A percentile compares a stretch with the other conserved stretches of the same genome.
These are phyloP conservation scores for Cryptocephalus primarius DNA, from an alignment of 2,888 invertebrate species.

Conservation along the genomic window DNA sequence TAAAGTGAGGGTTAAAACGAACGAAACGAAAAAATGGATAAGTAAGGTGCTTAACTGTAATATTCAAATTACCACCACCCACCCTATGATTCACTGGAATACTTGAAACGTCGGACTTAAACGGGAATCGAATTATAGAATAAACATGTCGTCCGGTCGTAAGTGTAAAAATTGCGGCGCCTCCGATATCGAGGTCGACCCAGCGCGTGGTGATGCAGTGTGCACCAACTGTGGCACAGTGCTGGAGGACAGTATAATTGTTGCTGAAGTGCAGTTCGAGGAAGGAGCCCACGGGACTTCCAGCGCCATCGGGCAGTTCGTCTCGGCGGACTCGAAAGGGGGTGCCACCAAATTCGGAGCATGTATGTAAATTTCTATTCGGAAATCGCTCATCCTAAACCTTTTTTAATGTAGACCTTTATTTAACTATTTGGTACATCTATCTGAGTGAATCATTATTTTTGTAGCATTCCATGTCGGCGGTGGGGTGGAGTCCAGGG, in stretches of 20 bases:
- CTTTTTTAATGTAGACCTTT: neutral
- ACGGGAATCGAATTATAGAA: neutral
- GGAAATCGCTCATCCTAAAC: too few relatives aligned
- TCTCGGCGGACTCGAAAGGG: conserved; percentile 78
- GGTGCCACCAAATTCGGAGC: conserved; percentile 72
- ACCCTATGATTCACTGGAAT: too few relatives aligned
- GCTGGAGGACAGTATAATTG: conserved; percentile 91
- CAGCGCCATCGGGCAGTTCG: conserved; percentile 87
- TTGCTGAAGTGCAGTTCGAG: conserved; percentile 92
- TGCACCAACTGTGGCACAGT: conserved; percentile 96
- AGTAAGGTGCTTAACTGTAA: too few relatives aligned
- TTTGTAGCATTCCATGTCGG: conserved; percentile 63
- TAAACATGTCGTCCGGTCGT: conserved; percentile 47
- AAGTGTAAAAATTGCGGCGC: conserved; percentile 83
- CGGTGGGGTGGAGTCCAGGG: conserved; percentile 80
- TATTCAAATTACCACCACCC: too few relatives aligned
- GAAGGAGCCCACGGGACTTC: conserved; percentile 83
- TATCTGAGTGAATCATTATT: conserved; percentile 1
- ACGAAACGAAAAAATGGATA: too few relatives aligned
- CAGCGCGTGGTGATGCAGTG: conserved; percentile 87
- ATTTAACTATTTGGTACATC: neutral
- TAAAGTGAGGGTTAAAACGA: too few relatives aligned
- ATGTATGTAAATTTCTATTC: conserved; percentile 38
- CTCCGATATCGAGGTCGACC: conserved; percentile 88
- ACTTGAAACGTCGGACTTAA: too few relatives aligned